phyloP scores from a whole-genome alignment of 2,113 vertebrate species.

The Datnioides undecimradiatus region DNA sequence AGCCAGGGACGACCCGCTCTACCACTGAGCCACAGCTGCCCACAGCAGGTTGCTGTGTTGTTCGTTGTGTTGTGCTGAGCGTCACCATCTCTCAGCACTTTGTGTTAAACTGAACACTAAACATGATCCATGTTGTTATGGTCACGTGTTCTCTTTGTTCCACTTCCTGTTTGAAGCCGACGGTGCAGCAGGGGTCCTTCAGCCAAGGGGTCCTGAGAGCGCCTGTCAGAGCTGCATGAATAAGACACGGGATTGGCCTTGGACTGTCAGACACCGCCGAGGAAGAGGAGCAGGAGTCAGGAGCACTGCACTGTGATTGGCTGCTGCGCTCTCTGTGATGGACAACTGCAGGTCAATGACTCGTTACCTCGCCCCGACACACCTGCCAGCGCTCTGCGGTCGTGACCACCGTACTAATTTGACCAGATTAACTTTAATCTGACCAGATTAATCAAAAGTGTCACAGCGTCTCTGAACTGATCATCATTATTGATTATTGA shows the following conservation, averaged over 20 bases:
- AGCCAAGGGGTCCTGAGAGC: conserved; percentile 54
- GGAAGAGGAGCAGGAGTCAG: not conserved
- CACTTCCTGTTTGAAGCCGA: no score
- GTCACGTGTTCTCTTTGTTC: no score
- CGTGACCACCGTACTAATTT: not conserved
- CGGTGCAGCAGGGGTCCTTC: conserved; percentile 12
- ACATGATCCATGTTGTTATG: no score
- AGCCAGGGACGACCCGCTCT: no score
- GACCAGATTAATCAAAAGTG: not conserved
- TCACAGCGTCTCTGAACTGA: not conserved
- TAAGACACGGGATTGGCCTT: conserved; percentile 58
- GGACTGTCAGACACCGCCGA: conserved; percentile 37
- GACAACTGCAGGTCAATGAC: conserved; percentile 12
- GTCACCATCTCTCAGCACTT: no score
- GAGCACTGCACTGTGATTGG: not conserved
- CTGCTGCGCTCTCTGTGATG: not conserved
- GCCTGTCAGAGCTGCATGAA: conserved; percentile 72
- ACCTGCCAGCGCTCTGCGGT: not conserved
- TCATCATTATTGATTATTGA: not conserved
- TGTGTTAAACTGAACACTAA: no score
- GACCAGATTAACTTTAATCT: not conserved
- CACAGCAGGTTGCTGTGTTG: no score
- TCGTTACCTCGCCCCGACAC: conserved; percentile 14
- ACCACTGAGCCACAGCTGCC: no score
- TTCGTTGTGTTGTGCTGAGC: no score